Base-by-base conservation (phyloP, 2,797 vertebrate genomes). In the Cephalopachus bancanus region DNA sequence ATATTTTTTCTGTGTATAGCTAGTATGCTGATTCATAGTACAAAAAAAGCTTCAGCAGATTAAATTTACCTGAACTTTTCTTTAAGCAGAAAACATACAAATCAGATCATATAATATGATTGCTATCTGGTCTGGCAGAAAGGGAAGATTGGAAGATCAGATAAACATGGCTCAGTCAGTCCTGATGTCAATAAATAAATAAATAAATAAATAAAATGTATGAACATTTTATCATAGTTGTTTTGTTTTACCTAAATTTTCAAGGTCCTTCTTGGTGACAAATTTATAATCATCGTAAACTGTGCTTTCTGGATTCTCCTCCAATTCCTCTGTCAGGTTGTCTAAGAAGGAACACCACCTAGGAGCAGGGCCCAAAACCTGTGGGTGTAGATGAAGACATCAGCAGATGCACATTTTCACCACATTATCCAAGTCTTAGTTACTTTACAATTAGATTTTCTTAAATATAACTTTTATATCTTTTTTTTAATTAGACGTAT, bases 221-320 rank as follows among this genome's bases (percentile, higher is more conserved):
- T 88, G 17, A 8, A 71, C 0, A 88, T 57, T 93, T 91, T 72
- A 90, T 33, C 1, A 19, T 7, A 30, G n/a, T 49, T 71, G 9
- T 71, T 59, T 99, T 99, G 37, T 37, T 62, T 99, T 99, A 99
- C 99, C 99, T 96, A 99, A 98, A 96, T 99, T 99, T 87, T 99
- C 99, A 96, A 99, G 99, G 97, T 99, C 99, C 98, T 99, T 99
- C 96, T 98, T 99, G 96, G 99, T 99, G 97, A 99, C 99, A 26
- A 99, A 99, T 98, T 99, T 99, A 98, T 99, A 99, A 98, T 99
- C 99, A 0, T 99, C 99, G 14, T 99, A 99, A 65, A 99, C 99
- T 0, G 99, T 99, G 98, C 98, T 99, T 98, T 99, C 99, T 0
- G 99, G 99, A 95, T 99, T 99, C 98, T 99, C 99, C 98, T 99